These are phyloP conservation scores for Nilaparvata lugens DNA, from an alignment of 1,140 invertebrate species.

Conservation along the genomic window DNA sequence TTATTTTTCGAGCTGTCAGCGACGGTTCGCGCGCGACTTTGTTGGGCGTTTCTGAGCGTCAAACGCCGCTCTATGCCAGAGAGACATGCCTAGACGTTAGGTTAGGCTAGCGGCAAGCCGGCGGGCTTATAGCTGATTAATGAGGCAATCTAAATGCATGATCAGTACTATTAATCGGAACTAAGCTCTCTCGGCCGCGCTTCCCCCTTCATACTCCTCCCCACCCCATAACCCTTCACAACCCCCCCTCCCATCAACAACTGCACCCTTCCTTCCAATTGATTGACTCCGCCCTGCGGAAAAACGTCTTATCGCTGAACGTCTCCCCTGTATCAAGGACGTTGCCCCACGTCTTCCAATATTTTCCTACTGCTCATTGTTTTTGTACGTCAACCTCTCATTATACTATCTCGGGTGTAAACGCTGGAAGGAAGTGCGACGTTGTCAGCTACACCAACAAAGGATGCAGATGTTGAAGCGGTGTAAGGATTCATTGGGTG, in stretches of 20 bases:
- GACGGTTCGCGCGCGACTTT: no score
- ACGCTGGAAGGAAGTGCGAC: no score
- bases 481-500: no score
- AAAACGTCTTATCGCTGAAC: neutral
- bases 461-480: no score
- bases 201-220: neutral
- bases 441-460: no score
- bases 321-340: neutral
- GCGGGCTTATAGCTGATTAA: conserved; percentile 19
- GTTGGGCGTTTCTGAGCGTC: no score
- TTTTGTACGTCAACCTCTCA: neutral
- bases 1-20: no score
- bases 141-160: conserved; percentile 26
- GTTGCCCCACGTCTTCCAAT: neutral
- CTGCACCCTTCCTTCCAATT: neutral
- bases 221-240: neutral
- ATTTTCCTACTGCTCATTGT: neutral
- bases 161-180: conserved; percentile 18
- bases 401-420: neutral
- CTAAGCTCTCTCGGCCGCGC: conserved; percentile 1
- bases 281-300: neutral
- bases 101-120: conserved; percentile 1
- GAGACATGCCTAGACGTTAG: neutral
- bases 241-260: neutral
- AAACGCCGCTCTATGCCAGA: no score